Conservation (phyloP, 1,140 invertebrate species). For the Brachionus rubens region DNA sequence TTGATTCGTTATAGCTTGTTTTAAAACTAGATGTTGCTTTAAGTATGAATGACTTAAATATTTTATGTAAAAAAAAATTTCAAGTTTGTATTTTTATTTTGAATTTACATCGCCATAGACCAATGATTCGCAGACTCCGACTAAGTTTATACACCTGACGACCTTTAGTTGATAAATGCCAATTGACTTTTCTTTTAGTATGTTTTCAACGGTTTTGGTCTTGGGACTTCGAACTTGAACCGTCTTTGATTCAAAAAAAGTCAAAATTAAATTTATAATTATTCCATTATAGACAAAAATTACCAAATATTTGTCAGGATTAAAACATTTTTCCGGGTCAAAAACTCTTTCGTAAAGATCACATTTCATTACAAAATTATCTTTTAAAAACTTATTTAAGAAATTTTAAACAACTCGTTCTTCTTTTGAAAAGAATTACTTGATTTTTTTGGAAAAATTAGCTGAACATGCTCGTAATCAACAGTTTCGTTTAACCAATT, state of each 20-base stretch:
- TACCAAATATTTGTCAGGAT: neutral
- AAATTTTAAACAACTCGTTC: neutral
- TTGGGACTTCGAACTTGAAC: neutral
- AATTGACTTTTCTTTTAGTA: neutral
- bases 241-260: too few species aligned
- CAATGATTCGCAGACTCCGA: neutral
- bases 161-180: neutral
- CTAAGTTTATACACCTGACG: neutral
- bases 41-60: neutral
- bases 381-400: neutral
- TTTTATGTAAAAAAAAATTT: too few species aligned
- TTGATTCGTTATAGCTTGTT: conserved; percentile 5
- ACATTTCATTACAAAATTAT: neutral
- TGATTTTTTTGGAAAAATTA: conserved; percentile 9
- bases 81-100: too few species aligned
- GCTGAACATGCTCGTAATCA: neutral
- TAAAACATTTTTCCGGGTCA: neutral
- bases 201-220: neutral
- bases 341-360: conserved; percentile 10
- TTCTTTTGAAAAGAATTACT: neutral
- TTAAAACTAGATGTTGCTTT: conserved; percentile 19
- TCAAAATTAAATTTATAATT: too few species aligned
- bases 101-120: neutral
- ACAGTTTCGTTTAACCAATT: conserved; percentile 3
- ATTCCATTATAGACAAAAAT: too few species aligned